Evolutionary conservation across 2,113 vertebrate species (phyloP), one percentile per base, ranked within the genome.

Genomic region (Tupaia tana): DNA sequence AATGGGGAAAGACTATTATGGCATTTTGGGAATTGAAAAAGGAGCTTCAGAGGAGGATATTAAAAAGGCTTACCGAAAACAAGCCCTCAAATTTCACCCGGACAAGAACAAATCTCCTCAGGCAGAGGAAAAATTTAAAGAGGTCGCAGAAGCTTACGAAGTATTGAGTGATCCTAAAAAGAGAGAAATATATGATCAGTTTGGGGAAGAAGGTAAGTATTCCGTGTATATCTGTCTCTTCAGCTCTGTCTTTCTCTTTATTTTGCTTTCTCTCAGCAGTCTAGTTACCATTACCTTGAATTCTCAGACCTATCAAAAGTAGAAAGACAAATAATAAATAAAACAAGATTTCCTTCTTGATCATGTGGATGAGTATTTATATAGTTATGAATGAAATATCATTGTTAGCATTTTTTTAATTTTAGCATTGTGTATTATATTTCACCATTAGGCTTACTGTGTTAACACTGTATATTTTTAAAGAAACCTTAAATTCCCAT

Each of bases 1-100:
- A 97, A 99, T 99, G 99, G 99, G 99, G 4, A 99, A 99, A 98
- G 99, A 99, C 98, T 99, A 99, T 97, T 99, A 99, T 97, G 99
- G 98, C 98, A 99, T 99, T 96, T 97, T 99, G 98, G 99, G 99
- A 87, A 99, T 99, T 97, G 98, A 99, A 93, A 99, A 99, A 98
- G 99, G 99, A 96, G 99, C 99, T 89, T 98, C 99, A n/a, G 99
- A 99, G 0, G 99, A 99, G 89, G 99, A 99, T 91, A 98, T 99
- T 87, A 99, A 99, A 98, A 99, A 99, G 97, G 99, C 99, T 88
- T 99, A 99, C 98, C 98, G 99, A 98, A 99, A 99, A 90, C 99
- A 99, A 97, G 99, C 99, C 0, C 98, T 99, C 97, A 99, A 99
- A 98, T 99, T 99, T 99, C 99, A 99, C 95, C 99, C 99, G 15